A percentile compares a stretch with the other conserved stretches of the same genome.
Conservation (phyloP, 2,888 invertebrate species). For the Lepidocyrtinus sp. region DNA sequence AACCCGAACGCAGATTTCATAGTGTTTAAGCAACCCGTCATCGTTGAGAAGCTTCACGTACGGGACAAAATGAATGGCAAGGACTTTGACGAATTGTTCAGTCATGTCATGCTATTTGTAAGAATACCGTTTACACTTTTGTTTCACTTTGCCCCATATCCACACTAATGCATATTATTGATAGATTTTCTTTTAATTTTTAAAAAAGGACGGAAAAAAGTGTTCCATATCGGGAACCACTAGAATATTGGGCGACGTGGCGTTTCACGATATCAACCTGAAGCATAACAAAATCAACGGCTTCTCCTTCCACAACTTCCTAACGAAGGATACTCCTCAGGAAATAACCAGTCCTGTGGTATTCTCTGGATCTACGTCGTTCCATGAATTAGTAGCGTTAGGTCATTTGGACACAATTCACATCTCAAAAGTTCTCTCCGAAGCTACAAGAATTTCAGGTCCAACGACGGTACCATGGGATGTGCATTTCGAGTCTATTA, state of each 20-base stretch:
- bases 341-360: slow-evolving; percentile 47
- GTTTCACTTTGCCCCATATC: no score
- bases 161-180: slow-evolving; percentile 20
- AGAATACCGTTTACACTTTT: slow-evolving; percentile 23
- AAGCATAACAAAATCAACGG: slow-evolving; percentile 46
- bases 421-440: slow-evolving; percentile 29
- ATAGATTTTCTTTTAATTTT: slow-evolving; percentile 19
- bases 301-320: slow-evolving; percentile 37
- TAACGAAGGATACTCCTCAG: slow-evolving; percentile 52
- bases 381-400: slow-evolving; percentile 46
- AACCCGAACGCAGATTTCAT: slow-evolving; percentile 57
- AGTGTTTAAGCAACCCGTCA: slow-evolving; percentile 50
- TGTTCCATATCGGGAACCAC: slow-evolving; percentile 51
- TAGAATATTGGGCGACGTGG: slow-evolving; percentile 34
- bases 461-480: slow-evolving; percentile 35
- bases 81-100: slow-evolving; percentile 54
- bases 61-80: slow-evolving; percentile 54
- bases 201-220: slow-evolving; percentile 36
- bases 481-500: slow-evolving; percentile 47
- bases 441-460: slow-evolving; percentile 44
- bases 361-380: slow-evolving; percentile 32
- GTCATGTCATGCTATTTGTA: slow-evolving; percentile 59
- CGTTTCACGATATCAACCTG: slow-evolving; percentile 33
- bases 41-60: slow-evolving; percentile 50
- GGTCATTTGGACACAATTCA: slow-evolving; percentile 31